Conservation (phyloP, 2,797 vertebrate genomes). For the Zonotrichia albicollis region DNA sequence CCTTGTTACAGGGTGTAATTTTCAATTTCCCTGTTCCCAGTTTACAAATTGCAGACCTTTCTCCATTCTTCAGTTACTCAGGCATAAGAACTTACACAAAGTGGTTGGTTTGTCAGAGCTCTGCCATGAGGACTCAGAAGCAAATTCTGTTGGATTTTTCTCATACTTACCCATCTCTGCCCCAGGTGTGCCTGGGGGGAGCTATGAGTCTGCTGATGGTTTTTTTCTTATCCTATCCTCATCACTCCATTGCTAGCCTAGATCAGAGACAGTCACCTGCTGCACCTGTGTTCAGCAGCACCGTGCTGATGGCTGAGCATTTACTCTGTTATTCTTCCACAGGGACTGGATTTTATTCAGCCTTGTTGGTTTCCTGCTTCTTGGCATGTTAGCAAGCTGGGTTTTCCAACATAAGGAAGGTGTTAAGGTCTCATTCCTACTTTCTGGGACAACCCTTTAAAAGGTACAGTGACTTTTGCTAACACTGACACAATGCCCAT, state of each 20-base stretch:
- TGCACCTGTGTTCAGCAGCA: neutral
- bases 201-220: neutral
- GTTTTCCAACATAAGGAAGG: neutral
- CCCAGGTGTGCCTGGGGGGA: neutral
- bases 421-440: neutral
- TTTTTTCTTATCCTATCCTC: neutral
- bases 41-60: neutral
- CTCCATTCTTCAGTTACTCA: neutral
- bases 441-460: constrained; percentile 61
- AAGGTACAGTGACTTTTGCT: neutral
- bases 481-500: neutral
- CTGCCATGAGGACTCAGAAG: neutral
- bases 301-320: neutral
- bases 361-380: neutral
- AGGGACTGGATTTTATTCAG: neutral
- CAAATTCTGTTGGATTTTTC: neutral
- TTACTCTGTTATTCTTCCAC: neutral
- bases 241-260: neutral
- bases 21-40: neutral
- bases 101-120: neutral
- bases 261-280: neutral
- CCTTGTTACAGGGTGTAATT: neutral
- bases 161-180: neutral
- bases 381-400: neutral
- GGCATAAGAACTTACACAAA: neutral